Evolutionary conservation across 2,888 invertebrate genomes (phyloP).

Genomic region (Scaeva pyrastri): DNA sequence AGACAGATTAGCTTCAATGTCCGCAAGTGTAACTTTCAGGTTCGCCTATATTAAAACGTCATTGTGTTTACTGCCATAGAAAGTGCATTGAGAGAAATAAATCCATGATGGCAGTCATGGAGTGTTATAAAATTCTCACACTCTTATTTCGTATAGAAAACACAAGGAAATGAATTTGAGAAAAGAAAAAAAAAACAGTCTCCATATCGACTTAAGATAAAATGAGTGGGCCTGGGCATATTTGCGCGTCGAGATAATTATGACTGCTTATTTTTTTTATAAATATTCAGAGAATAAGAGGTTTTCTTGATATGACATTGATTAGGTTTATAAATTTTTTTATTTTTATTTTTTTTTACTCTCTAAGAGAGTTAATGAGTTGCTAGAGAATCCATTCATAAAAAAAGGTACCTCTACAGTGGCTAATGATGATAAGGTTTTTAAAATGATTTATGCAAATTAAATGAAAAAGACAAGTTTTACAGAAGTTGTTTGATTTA

Average conservation of each 20-base stretch:
- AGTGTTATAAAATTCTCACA: neutral
- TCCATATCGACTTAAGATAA: constrained; percentile 4
- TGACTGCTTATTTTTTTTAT: neutral
- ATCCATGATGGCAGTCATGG: neutral
- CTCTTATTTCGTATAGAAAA: neutral
- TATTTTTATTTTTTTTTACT: neutral
- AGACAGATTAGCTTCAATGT: no score
- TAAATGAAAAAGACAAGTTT: no score
- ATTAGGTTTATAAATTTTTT: neutral
- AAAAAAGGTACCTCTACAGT: no score
- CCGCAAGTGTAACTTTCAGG: neutral
- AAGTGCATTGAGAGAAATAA: constrained; percentile 4
- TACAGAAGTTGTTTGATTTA: no score
- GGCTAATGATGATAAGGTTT: no score
- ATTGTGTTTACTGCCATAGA: neutral
- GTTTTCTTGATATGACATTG: constrained; percentile 5
- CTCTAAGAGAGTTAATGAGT: neutral
- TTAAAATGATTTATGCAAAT: no score
- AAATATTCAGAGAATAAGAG: neutral
- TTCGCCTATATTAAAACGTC: neutral
- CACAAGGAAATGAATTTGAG: constrained; percentile 6
- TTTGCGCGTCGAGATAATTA: constrained; percentile 7
- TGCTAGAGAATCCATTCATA: no score
- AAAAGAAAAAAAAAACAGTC: neutral
- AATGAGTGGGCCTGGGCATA: constrained; percentile 8